phyloP scores from a whole-genome alignment of 2,797 vertebrate species.

The Epinephelus awoara region DNA sequence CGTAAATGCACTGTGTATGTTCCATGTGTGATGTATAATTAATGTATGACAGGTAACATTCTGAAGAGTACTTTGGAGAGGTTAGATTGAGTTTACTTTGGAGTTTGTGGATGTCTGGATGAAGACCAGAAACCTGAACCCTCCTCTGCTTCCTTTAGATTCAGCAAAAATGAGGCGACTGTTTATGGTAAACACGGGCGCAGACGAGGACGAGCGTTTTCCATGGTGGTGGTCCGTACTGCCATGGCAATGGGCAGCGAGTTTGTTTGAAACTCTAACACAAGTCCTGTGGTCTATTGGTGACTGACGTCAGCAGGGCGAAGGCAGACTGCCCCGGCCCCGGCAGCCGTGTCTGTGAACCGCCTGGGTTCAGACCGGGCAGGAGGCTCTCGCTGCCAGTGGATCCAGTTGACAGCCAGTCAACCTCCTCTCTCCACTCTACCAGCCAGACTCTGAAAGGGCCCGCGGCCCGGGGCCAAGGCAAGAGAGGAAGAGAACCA shows the following conservation, averaged over 20 bases:
- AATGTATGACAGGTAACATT: background rate
- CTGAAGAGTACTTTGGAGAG: background rate
- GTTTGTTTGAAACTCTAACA: conserved; percentile 79
- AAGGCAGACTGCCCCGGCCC: conserved; percentile 42
- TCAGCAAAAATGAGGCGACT: conserved; percentile 59
- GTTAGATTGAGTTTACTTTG: conserved; percentile 13
- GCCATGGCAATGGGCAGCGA: conserved; percentile 63
- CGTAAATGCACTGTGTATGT: background rate
- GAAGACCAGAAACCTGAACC: conserved; percentile 54
- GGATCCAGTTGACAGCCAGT: conserved; percentile 57
- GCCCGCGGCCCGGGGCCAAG: conserved; percentile 57
- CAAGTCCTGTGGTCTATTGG: conserved; percentile 62
- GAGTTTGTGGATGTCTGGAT: conserved; percentile 19
- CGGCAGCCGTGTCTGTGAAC: conserved; percentile 44
- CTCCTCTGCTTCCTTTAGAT: conserved; percentile 41
- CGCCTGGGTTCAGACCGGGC: conserved; percentile 43
- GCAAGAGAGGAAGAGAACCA: conserved; percentile 77
- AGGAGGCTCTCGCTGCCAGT: conserved; percentile 48
- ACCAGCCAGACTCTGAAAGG: conserved; percentile 58
- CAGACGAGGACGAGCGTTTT: conserved; percentile 71
- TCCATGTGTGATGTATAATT: background rate
- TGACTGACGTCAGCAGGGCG: conserved; percentile 78
- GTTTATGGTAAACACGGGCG: conserved; percentile 73
- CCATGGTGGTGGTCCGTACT: conserved; percentile 72
- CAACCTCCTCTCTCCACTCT: conserved; percentile 44